Evolutionary conservation across 2,113 vertebrate species (phyloP), one percentile per base, ranked within the genome.

Genomic region (Phasianus colchicus): DNA sequence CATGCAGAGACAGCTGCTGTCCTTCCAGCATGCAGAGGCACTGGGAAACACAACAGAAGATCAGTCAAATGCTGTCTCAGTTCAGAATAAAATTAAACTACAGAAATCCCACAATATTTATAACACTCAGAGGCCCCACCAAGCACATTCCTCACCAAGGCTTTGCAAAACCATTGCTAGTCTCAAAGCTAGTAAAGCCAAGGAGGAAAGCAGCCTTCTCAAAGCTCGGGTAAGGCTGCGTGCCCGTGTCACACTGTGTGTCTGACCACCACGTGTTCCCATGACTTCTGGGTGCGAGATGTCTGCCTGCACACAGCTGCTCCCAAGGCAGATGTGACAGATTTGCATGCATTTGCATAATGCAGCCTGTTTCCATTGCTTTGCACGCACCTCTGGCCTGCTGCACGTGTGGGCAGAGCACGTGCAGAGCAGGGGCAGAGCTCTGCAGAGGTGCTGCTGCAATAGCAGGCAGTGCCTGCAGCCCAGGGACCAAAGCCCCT

Each of bases 31-130:
- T 24, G 25, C 21, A 22, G 79, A 45, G 40, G 42, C 55, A 54
- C 27, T 2, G 1, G 2, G 2, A 76, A 86, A 54, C 1, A 1
- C 2, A 3, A 47, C 69, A 34, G 45, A 60, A 88, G 29, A 32
- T 43, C 32, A 54, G 32, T 38, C 76, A 85, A 89, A 87, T 7
- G 25, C 47, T 8, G 30, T 20, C 34, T 86, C 71, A 40, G 48
- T 27, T 87, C 74, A 76, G 63, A 61, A 22, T 32, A 66, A 54
- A 87, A 70, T 80, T 55, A 83, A 86, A 79, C 69, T 58, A 45
- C 67, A 82, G n/a, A 88, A 96, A 89, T 64, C 85, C 55, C 3
- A 1, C 70, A 65, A 90, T 83, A 94, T 77, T 90, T 71, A 55
- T 91, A 91, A 55, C 57, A 90, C 66, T 74, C 88, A 38, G 42